These are phyloP conservation scores for Pachydiplax longipennis DNA, from an alignment of 2,888 invertebrate genomes.

Conservation along the genomic window DNA sequence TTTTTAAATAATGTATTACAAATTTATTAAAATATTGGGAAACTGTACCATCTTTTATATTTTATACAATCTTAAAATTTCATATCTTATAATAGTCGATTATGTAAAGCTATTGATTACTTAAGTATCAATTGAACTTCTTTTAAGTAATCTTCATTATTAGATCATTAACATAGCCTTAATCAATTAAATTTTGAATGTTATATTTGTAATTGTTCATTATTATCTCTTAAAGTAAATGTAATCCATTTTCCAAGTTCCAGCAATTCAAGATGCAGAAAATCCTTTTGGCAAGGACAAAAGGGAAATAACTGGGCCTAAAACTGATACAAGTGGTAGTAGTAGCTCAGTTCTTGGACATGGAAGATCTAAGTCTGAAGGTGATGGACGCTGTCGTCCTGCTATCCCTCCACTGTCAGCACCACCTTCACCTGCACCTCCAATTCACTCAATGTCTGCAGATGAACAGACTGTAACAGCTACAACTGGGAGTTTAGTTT, in stretches of 20 bases:
- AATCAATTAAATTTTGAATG: neutral
- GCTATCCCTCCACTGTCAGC: slow-evolving; percentile 23
- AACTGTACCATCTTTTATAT: no score
- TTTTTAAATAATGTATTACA: no score
- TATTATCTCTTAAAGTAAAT: neutral
- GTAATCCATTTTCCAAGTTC: neutral
- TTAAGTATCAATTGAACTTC: no score
- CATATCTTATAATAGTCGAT: no score
- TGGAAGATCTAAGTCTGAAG: slow-evolving; percentile 33
- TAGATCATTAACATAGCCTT: no score
- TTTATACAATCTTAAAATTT: no score
- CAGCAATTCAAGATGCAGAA: neutral
- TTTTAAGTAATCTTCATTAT: no score
- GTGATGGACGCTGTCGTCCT: slow-evolving; percentile 22
- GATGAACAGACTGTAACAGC: slow-evolving; percentile 25
- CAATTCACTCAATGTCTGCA: slow-evolving; percentile 31
- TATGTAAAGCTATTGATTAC: no score
- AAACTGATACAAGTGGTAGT: neutral
- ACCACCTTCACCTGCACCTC: slow-evolving; percentile 33
- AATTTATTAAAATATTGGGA: no score
- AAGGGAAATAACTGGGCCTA: neutral
- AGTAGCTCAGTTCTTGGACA: neutral
- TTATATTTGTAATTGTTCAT: neutral
- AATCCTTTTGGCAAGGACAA: neutral
- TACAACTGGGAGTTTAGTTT: neutral